phyloP scores from a whole-genome alignment of 2,888 invertebrate genomes.

The Autographa gamma region DNA sequence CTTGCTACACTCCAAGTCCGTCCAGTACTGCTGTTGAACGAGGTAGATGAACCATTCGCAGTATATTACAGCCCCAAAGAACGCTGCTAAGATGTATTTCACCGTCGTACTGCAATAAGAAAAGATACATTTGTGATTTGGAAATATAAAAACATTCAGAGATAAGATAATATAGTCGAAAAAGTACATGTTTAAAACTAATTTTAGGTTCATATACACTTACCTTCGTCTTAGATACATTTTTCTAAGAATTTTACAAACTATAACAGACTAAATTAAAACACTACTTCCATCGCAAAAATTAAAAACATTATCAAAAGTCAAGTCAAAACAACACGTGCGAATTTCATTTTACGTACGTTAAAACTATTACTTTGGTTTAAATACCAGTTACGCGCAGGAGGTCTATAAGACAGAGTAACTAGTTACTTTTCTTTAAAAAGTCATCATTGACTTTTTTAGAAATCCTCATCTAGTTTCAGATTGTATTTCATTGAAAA shows the following conservation, averaged over 20 bases:
- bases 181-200: constrained; percentile 2
- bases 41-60: constrained; percentile 89
- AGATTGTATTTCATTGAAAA: background rate
- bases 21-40: constrained; percentile 79
- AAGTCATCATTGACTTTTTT: background rate
- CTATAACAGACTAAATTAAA: constrained; percentile 23
- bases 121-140: background rate
- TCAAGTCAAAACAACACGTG: constrained; percentile 46
- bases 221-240: constrained; percentile 77
- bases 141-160: background rate
- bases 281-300: constrained; percentile 29
- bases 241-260: constrained; percentile 14
- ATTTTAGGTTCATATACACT: background rate
- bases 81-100: constrained; percentile 73
- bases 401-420: background rate
- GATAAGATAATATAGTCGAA: background rate
- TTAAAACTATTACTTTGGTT: background rate
- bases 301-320: constrained; percentile 24
- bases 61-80: constrained; percentile 77
- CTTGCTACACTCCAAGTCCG: constrained; percentile 82
- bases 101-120: constrained; percentile 70
- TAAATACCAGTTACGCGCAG: too few relatives aligned
- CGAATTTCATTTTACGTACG: constrained; percentile 19
- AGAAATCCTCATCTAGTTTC: background rate
- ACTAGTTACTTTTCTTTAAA: background rate